Evolutionary conservation across 2,888 invertebrate genomes (phyloP).

Genomic region (Zootermopsis nevadensis): DNA sequence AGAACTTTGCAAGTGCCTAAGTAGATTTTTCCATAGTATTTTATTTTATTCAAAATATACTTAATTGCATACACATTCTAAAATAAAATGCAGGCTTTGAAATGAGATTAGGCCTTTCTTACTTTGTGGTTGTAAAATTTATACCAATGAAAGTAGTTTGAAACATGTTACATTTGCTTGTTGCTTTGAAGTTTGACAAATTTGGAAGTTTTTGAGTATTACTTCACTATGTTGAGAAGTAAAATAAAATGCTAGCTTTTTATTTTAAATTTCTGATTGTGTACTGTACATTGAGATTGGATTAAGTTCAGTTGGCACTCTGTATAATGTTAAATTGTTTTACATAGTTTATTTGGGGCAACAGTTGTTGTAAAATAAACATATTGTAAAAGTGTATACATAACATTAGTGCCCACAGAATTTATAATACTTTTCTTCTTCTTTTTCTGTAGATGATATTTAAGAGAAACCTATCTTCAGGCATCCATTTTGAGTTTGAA

Average conservation of each 20-base stretch:
- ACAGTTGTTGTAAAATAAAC: not conserved
- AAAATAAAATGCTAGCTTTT: constrained; percentile 3
- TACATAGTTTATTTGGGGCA: constrained; percentile 11
- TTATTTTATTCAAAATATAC: not conserved
- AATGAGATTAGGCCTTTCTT: not conserved
- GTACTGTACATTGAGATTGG: not conserved
- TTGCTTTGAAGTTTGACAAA: constrained; percentile 4
- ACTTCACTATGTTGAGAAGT: not conserved
- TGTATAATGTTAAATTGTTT: constrained; percentile 21
- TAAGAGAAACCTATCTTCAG: not conserved
- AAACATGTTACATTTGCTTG: not conserved
- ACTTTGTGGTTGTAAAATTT: not conserved
- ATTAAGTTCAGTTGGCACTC: constrained; percentile 3
- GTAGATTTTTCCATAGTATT: not conserved
- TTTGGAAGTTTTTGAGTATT: not conserved
- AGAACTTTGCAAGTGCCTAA: constrained; percentile 11
- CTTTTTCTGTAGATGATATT: not conserved
- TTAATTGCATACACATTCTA: not conserved
- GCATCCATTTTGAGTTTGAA: constrained; percentile 14
- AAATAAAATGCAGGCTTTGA: not conserved
- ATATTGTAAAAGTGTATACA: constrained; percentile 9
- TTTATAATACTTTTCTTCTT: not conserved
- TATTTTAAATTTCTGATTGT: not conserved
- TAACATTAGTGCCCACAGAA: not conserved
- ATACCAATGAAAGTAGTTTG: not conserved